Percentiles rank a stretch among this genome's conserved stretches.
These are phyloP conservation scores for Synchiropus splendidus DNA, from an alignment of 2,113 vertebrate species.

Conservation along the genomic window DNA sequence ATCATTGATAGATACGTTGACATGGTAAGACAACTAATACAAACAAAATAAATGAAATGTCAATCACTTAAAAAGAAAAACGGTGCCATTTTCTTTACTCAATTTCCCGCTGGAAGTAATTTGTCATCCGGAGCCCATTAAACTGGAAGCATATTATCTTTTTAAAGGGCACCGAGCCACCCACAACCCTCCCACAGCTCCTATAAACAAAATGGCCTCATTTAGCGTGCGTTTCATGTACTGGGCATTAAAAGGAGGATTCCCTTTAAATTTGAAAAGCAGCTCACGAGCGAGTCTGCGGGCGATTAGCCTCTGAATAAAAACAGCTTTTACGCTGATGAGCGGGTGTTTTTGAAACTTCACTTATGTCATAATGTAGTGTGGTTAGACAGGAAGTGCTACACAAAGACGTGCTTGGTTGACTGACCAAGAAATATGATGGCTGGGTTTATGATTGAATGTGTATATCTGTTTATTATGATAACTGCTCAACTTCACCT, in stretches of 20 bases:
- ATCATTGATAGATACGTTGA: too few species aligned
- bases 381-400: constrained; percentile 3
- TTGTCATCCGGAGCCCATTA: constrained; percentile 73
- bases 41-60: too few species aligned
- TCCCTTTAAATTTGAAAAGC: constrained; percentile 49
- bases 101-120: constrained; percentile 65
- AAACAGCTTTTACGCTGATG: too few species aligned
- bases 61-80: neutral
- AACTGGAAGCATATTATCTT: constrained; percentile 70
- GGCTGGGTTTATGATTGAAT: too few species aligned
- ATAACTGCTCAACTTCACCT: too few species aligned
- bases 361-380: constrained; percentile 1
- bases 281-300: constrained; percentile 2
- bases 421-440: too few species aligned
- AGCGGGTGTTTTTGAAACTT: constrained; percentile 5
- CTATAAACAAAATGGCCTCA: constrained; percentile 70
- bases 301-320: too few species aligned
- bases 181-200: constrained; percentile 64
- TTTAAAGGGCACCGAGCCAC: constrained; percentile 68
- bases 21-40: too few species aligned
- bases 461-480: too few species aligned
- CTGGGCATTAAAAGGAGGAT: constrained; percentile 39
- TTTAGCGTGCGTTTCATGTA: constrained; percentile 58
- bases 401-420: neutral
- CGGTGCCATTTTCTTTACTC: constrained; percentile 54